phyloP scores from a whole-genome alignment of 92 coral and sea anemone genomes.

The Epizoanthus ramosus region DNA sequence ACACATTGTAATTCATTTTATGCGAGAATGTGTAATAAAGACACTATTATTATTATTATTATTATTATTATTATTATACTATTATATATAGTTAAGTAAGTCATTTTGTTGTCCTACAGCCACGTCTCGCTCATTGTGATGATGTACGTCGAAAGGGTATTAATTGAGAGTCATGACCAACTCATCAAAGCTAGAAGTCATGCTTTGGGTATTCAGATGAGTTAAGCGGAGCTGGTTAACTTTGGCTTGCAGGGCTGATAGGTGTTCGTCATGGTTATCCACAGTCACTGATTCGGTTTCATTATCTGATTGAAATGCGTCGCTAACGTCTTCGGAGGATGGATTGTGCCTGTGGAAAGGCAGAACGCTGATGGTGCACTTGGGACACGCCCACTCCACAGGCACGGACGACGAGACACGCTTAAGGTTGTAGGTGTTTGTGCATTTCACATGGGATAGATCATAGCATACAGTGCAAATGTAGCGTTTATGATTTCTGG shows the following conservation, averaged over 20 bases:
- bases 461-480: background rate
- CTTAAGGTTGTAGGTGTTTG: background rate
- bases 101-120: constrained; percentile 30
- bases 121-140: constrained; percentile 27
- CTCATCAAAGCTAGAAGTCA: constrained; percentile 38
- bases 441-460: constrained; percentile 12
- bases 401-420: background rate
- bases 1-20: too few species aligned
- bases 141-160: constrained; percentile 33
- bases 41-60: too few species aligned
- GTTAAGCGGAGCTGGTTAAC: constrained; percentile 7
- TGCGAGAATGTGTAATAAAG: too few species aligned
- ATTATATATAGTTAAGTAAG: constrained; percentile 13
- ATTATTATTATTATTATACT: too few species aligned
- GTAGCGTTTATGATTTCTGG: constrained; percentile 4
- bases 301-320: constrained; percentile 25
- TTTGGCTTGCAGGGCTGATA: constrained; percentile 5
- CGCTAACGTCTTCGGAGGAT: background rate
- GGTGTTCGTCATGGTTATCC: constrained; percentile 1
- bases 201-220: constrained; percentile 40
- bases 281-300: background rate
- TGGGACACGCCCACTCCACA: background rate
- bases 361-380: background rate
- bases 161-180: background rate
- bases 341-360: background rate